Conservation (phyloP, 2,113 vertebrate species). For the Dendrocopos noguchii region DNA sequence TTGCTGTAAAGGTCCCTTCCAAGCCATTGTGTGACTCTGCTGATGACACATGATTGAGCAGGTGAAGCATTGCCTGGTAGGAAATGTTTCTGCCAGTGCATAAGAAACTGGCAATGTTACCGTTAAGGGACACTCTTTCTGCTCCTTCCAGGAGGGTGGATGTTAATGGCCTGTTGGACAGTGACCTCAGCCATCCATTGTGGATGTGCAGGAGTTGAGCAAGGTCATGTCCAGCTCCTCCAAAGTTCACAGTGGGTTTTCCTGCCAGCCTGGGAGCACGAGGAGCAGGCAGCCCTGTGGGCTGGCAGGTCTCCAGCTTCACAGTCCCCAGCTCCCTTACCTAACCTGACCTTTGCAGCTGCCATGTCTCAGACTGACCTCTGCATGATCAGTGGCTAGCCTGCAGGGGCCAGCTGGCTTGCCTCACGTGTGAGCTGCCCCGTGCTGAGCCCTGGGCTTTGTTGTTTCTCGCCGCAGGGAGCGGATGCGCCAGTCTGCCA, state of each 20-base stretch:
- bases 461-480: conserved; percentile 79
- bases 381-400: rapidly evolving
- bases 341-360: neutral
- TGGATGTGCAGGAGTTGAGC: rapidly evolving
- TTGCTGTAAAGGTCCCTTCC: too few relatives aligned
- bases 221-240: rapidly evolving
- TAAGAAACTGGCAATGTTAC: rapidly evolving
- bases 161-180: rapidly evolving
- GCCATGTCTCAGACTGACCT: neutral
- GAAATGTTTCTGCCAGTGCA: neutral
- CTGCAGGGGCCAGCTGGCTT: neutral
- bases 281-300: neutral
- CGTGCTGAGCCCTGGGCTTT: neutral
- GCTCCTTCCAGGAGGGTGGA: neutral
- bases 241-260: neutral
- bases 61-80: too few relatives aligned
- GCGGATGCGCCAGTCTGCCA: conserved; percentile 97
- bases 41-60: too few relatives aligned
- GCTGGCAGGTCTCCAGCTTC: neutral
- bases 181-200: rapidly evolving
- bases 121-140: neutral
- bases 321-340: neutral
- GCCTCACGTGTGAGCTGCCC: rapidly evolving
- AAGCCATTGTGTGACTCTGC: too few relatives aligned
- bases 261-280: neutral